A percentile compares a stretch with the other conserved stretches of the same genome.
Evolutionary conservation across 2,113 vertebrate genomes (phyloP).

Genomic region (Hoplias malabaricus): DNA sequence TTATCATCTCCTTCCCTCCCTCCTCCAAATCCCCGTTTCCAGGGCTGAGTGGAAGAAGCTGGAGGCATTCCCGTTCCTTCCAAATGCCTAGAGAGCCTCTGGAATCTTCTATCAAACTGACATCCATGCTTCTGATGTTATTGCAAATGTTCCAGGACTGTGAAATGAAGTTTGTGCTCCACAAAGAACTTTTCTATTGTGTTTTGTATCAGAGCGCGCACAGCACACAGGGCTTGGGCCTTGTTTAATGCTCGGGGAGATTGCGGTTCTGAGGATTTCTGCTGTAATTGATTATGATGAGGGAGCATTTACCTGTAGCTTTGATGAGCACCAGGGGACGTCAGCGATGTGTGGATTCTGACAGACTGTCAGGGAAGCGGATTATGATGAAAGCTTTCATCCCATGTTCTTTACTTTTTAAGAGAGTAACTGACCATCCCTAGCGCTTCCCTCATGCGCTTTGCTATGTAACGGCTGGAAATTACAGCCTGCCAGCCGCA

Average conservation of each 20-base stretch:
- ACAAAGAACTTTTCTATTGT: constrained; percentile 7
- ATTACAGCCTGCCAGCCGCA: background rate
- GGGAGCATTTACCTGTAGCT: background rate
- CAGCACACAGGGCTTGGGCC: background rate
- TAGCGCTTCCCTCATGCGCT: background rate
- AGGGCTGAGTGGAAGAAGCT: constrained; percentile 11
- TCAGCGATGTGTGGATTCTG: constrained; percentile 6
- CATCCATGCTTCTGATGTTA: background rate
- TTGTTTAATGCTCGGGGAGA: background rate
- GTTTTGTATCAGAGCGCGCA: background rate
- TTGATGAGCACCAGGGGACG: background rate
- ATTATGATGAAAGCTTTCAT: constrained; percentile 2
- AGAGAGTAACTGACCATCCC: background rate
- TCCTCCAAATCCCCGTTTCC: constrained; percentile 4
- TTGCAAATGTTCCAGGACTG: background rate
- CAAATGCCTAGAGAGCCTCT: constrained; percentile 10
- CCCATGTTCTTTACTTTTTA: background rate
- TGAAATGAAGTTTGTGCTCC: constrained; percentile 16
- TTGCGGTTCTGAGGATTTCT: background rate
- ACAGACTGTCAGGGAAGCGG: constrained; percentile 13
- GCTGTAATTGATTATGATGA: background rate
- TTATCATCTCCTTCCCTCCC: background rate
- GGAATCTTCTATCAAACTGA: constrained; percentile 23
- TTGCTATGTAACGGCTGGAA: background rate
- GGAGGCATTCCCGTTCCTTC: constrained; percentile 20